phyloP scores from a whole-genome alignment of 1,140 invertebrate species.

The Trichonephila inaurata region DNA sequence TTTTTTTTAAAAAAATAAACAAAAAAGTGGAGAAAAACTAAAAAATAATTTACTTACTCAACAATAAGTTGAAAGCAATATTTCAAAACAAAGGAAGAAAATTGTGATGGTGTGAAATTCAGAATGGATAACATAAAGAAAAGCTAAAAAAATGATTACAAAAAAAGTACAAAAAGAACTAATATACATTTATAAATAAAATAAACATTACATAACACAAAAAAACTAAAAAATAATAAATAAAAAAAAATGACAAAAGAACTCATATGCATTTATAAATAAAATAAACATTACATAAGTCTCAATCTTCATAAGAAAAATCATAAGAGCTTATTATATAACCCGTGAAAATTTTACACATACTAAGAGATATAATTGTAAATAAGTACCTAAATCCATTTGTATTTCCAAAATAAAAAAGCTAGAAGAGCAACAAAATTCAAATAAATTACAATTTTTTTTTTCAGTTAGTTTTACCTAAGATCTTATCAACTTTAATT shows the following conservation, averaged over 20 bases:
- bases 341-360: no score
- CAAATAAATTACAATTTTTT: no score
- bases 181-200: not conserved
- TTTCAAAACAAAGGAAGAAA: slow-evolving; percentile 54
- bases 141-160: slow-evolving; percentile 10
- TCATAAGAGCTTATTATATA: no score
- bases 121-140: slow-evolving; percentile 18
- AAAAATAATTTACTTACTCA: not conserved
- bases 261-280: not conserved
- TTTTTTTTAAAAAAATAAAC: not conserved
- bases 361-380: no score
- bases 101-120: not conserved
- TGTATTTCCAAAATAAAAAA: no score
- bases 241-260: not conserved
- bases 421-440: no score
- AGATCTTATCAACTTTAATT: no score
- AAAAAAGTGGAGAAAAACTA: not conserved
- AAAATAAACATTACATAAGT: not conserved
- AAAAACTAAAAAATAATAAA: no score
- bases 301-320: no score
- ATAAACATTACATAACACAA: not conserved
- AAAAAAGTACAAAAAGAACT: not conserved
- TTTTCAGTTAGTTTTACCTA: no score
- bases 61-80: not conserved
- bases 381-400: no score